A percentile compares a stretch with the other conserved stretches of the same genome.
These are phyloP conservation scores for Arrhamphus sclerolepis DNA, from an alignment of 2,797 vertebrate species.

Conservation along the genomic window DNA sequence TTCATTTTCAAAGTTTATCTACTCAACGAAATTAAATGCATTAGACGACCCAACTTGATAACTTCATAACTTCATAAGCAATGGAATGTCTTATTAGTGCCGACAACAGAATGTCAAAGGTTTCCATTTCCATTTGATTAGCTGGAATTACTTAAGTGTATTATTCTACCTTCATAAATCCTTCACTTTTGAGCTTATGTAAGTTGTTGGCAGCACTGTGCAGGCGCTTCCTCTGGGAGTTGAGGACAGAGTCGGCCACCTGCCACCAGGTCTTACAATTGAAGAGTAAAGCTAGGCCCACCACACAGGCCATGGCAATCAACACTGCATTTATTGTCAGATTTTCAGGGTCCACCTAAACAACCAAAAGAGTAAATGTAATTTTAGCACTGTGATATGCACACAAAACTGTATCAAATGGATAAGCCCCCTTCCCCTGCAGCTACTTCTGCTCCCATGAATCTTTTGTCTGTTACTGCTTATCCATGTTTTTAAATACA, in stretches of 20 bases:
- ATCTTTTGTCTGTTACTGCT: not conserved
- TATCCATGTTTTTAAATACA: not conserved
- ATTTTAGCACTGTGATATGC: not conserved
- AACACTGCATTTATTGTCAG: conserved; percentile 92
- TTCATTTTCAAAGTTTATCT: conserved; percentile 2
- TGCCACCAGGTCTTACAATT: conserved; percentile 97
- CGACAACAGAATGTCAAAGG: conserved; percentile 14
- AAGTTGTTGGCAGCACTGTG: conserved; percentile 92
- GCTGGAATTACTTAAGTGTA: conserved; percentile 6
- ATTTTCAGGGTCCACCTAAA: conserved; percentile 84
- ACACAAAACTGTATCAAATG: not conserved
- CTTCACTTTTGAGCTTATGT: conserved; percentile 95
- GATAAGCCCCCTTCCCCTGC: not conserved
- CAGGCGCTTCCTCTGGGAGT: conserved; percentile 94
- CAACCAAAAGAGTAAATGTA: conserved; percentile 5
- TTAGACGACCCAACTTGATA: conserved; percentile 14
- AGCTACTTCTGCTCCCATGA: not conserved
- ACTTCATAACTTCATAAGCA: conserved; percentile 19
- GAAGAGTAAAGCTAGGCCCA: conserved; percentile 90
- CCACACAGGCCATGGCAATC: conserved; percentile 88
- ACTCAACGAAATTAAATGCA: conserved; percentile 13
- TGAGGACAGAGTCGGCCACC: conserved; percentile 93
- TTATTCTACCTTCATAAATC: conserved; percentile 94
- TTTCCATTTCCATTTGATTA: conserved; percentile 8
- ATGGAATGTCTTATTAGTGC: conserved; percentile 11